phyloP scores from a whole-genome alignment of 2,797 vertebrate species.

The Silurus lanzhouensis region DNA sequence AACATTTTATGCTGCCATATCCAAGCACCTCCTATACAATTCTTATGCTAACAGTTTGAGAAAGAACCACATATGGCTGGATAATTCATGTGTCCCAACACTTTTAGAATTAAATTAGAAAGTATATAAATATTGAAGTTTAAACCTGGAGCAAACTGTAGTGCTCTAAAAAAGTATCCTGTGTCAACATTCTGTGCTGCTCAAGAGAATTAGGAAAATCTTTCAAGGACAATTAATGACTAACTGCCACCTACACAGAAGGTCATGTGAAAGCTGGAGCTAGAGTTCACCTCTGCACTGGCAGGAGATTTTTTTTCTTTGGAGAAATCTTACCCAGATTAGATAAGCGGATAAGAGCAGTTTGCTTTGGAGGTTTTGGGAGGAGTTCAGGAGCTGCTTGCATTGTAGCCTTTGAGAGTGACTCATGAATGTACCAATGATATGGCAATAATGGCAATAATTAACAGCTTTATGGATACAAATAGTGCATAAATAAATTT shows the following conservation, averaged over 20 bases:
- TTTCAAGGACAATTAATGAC: constrained; percentile 37
- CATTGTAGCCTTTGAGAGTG: neutral
- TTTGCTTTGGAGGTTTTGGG: neutral
- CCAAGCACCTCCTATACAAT: no score
- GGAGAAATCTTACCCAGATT: neutral
- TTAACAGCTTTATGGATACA: neutral
- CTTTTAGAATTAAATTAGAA: neutral
- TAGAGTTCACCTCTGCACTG: constrained; percentile 11
- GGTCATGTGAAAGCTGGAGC: neutral
- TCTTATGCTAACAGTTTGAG: no score
- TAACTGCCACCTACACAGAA: constrained; percentile 25
- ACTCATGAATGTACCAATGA: neutral
- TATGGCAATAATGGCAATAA: neutral
- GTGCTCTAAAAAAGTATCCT: no score
- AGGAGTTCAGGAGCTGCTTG: neutral
- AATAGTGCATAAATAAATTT: neutral
- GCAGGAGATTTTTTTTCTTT: neutral
- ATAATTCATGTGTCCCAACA: no score
- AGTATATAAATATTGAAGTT: neutral
- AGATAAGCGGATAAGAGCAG: constrained; percentile 12
- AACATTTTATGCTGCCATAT: no score
- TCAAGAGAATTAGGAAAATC: constrained; percentile 1
- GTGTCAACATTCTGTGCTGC: constrained; percentile 35
- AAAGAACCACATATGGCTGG: no score
- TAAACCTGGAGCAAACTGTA: neutral